Evolutionary conservation across 2,888 invertebrate species (phyloP).

Genomic region (Aphelenchoides bicaudatus): DNA sequence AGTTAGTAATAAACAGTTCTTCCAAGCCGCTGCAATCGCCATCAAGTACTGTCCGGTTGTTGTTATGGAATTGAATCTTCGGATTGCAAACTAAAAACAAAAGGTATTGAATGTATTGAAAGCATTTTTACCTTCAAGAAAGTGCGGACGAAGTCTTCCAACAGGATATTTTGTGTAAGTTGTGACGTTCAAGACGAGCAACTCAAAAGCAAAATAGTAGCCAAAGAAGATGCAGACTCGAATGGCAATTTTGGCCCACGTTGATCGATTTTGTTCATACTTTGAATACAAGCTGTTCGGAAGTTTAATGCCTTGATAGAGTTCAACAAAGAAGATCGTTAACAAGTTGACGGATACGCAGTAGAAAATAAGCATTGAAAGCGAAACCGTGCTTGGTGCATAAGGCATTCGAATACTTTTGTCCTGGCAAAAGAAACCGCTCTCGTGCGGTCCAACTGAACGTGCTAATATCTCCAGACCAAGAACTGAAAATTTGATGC

Average conservation of each 20-base stretch:
- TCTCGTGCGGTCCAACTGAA: no score
- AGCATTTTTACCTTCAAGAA: slow-evolving; percentile 65
- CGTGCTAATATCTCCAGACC: no score
- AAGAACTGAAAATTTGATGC: no score
- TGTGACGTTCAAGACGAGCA: slow-evolving; percentile 66
- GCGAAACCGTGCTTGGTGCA: not conserved
- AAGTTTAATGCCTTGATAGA: no score
- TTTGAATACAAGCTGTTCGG: no score
- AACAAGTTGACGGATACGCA: slow-evolving; percentile 5
- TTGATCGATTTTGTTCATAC: slow-evolving; percentile 7
- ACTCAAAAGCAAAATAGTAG: slow-evolving; percentile 12
- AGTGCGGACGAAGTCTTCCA: slow-evolving; percentile 88
- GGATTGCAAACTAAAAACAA: slow-evolving; percentile 83
- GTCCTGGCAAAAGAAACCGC: slow-evolving; percentile 10
- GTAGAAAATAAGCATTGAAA: not conserved
- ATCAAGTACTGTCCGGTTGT: not conserved
- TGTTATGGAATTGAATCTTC: slow-evolving; percentile 19
- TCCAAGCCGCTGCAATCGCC: slow-evolving; percentile 3
- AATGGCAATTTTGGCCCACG: slow-evolving; percentile 7
- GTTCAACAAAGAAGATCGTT: not conserved
- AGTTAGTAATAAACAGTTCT: not conserved
- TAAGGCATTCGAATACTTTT: slow-evolving; percentile 8
- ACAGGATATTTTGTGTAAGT: slow-evolving; percentile 88
- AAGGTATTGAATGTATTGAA: no score
- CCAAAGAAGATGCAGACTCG: slow-evolving; percentile 15